Evolutionary conservation across 37 sponge, comb jelly and placozoan genomes (phyloP), one percentile per base, ranked within the genome.

Genomic region (Spongilla lacustris): DNA sequence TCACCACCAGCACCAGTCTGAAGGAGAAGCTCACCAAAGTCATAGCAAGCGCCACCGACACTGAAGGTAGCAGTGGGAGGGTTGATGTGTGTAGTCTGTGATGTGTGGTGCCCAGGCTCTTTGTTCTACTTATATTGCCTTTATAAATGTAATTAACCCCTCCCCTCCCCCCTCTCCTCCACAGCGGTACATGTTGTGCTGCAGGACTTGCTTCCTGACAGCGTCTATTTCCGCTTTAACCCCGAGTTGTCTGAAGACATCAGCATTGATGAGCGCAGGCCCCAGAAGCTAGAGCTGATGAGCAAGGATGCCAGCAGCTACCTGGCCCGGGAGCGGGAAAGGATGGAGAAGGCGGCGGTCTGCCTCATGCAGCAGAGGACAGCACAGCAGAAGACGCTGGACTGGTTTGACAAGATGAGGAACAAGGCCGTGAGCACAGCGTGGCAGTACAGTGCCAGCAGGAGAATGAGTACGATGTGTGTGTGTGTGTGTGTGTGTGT

Each of bases 171-270:
- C 24, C 50, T 74, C 31, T 33, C 58, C 36, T 31, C 37, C 11
- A 37, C 78, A 95, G 96, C 88, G 50, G 91, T 95, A 21, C 92
- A 95, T 67, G 84, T 85, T 36, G 86, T 95, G 23, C 50, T 95
- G 68, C 73, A 76, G 28, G 93, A 95, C 41, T 34, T 95, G 3
- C 85, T 93, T 10, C 91, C 93, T 21, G 58, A 81, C 19, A 78
- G 89, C 26, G 71, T 69, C 19, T 96, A 96, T 74, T 96, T 87
- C 66, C 88, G 97, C 19, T 92, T 96, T 77, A 92, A 96, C 41
- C 97, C 97, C 27, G 36, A 79, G 6, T 83, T 96, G 50, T 76
- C 87, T 31, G 83, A 92, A 58, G 84, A 92, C 46, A 83, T 96
- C 12, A 41, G 80, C 48, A 79, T 96, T 22, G 95, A 96, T 76